phyloP scores from a whole-genome alignment of 2,797 vertebrate genomes.

The Enteromius anoplus region DNA sequence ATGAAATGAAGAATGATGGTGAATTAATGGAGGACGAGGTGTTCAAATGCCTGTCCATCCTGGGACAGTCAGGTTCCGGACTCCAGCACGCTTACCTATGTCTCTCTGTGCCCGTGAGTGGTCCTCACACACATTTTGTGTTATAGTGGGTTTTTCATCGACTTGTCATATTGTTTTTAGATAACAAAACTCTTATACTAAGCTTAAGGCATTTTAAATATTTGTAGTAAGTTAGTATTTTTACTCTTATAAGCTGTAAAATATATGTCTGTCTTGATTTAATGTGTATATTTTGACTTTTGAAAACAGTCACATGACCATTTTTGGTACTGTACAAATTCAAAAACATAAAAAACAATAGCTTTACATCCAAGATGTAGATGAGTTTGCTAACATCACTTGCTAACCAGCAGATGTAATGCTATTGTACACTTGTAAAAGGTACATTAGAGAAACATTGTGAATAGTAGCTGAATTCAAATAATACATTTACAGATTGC shows the following conservation, averaged over 20 bases:
- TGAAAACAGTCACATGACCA: neutral
- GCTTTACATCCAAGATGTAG: neutral
- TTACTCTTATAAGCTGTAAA: neutral
- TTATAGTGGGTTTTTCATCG: neutral
- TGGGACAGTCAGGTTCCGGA: constrained; percentile 78
- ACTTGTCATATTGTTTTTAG: neutral
- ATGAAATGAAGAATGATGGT: constrained; percentile 68
- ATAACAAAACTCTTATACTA: neutral
- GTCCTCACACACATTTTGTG: neutral
- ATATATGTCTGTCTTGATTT: neutral
- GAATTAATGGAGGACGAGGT: constrained; percentile 76
- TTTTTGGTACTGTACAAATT: neutral
- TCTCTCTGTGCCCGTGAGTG: constrained; percentile 84
- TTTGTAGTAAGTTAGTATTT: too few relatives aligned
- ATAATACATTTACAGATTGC: neutral
- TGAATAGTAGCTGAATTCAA: neutral
- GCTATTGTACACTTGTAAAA: neutral
- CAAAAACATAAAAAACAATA: neutral
- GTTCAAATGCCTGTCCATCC: constrained; percentile 72
- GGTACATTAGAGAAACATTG: neutral
- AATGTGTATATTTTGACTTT: neutral
- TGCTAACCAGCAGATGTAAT: neutral
- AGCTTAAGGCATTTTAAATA: neutral
- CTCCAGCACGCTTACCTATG: constrained; percentile 78
- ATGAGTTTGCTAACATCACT: neutral